phyloP scores from a whole-genome alignment of 1,140 invertebrate species.

The Meloidogyne chitwoodi region DNA sequence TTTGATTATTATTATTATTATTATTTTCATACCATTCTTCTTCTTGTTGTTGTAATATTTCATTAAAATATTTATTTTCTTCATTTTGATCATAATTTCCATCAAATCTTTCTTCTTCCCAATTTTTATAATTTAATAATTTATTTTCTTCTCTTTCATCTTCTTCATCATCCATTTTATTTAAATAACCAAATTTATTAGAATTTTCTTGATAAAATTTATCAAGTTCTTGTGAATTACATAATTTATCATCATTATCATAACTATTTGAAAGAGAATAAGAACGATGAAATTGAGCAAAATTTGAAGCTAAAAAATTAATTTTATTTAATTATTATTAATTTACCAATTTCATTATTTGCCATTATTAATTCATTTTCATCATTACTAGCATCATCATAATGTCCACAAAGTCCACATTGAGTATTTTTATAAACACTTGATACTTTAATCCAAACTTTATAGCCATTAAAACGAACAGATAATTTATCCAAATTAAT shows the following conservation, averaged over 20 bases:
- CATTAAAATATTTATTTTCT: slow-evolving; percentile 4
- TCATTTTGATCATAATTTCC: neutral
- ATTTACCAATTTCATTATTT: slow-evolving; percentile 15
- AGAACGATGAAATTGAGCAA: slow-evolving; percentile 36
- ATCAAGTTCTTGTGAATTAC: slow-evolving; percentile 9
- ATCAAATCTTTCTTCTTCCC: neutral
- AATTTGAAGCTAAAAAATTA: slow-evolving; percentile 15
- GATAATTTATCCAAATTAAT: slow-evolving; percentile 18
- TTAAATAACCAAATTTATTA: slow-evolving; percentile 8
- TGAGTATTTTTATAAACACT: slow-evolving; percentile 32
- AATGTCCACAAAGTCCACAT: slow-evolving; percentile 39
- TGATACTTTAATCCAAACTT: slow-evolving; percentile 29
- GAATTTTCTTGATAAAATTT: slow-evolving; percentile 14
- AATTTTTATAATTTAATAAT: neutral
- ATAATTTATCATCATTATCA: slow-evolving; percentile 13
- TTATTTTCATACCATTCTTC: neutral
- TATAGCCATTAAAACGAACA: slow-evolving; percentile 31
- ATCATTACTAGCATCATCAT: slow-evolving; percentile 28
- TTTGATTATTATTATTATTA: neutral
- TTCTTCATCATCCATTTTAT: neutral
- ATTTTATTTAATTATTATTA: neutral
- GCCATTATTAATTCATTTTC: slow-evolving; percentile 24
- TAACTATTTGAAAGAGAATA: slow-evolving; percentile 10
- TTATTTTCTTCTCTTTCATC: neutral
- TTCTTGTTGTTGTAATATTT: neutral